Evolutionary conservation across 2,888 invertebrate species (phyloP).

Genomic region (Ochropleura leucogaster): DNA sequence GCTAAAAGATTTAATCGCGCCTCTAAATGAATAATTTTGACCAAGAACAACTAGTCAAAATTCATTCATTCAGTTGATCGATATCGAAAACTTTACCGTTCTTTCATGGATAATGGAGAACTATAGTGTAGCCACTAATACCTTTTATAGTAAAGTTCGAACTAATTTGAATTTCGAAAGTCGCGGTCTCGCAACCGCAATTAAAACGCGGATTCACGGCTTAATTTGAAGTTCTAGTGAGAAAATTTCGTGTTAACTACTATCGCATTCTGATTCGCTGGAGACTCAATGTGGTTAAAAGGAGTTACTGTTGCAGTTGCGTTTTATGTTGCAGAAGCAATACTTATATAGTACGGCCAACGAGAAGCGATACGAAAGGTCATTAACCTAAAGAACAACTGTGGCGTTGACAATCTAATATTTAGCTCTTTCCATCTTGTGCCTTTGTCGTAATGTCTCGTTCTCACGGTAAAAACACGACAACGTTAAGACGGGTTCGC

Average conservation of each 20-base stretch:
- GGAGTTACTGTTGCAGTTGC: slow-evolving; percentile 25
- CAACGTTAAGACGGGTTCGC: too few species aligned
- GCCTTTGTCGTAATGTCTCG: too few species aligned
- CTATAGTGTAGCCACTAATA: slow-evolving; percentile 14
- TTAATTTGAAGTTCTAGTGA: slow-evolving; percentile 49
- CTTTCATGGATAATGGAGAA: neutral
- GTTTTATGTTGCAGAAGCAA: neutral
- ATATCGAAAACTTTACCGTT: neutral
- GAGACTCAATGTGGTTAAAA: slow-evolving; percentile 22
- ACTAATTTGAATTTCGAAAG: slow-evolving; percentile 49
- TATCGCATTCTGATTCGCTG: slow-evolving; percentile 17
- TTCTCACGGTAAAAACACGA: too few species aligned
- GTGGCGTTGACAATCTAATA: too few species aligned
- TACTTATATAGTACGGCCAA: too few species aligned
- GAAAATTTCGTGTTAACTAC: slow-evolving; percentile 48
- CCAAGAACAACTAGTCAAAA: neutral
- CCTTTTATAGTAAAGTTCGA: slow-evolving; percentile 35
- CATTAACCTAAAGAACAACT: too few species aligned
- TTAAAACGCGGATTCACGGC: slow-evolving; percentile 49
- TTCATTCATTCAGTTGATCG: neutral
- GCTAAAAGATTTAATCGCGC: too few species aligned
- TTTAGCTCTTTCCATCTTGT: too few species aligned
- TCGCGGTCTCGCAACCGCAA: slow-evolving; percentile 41
- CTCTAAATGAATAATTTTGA: too few species aligned
- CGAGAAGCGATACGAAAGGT: too few species aligned